A percentile compares a stretch with the other conserved stretches of the same genome.
Conservation (phyloP, 2,113 vertebrate genomes). For the Gobiocypris rarus region DNA sequence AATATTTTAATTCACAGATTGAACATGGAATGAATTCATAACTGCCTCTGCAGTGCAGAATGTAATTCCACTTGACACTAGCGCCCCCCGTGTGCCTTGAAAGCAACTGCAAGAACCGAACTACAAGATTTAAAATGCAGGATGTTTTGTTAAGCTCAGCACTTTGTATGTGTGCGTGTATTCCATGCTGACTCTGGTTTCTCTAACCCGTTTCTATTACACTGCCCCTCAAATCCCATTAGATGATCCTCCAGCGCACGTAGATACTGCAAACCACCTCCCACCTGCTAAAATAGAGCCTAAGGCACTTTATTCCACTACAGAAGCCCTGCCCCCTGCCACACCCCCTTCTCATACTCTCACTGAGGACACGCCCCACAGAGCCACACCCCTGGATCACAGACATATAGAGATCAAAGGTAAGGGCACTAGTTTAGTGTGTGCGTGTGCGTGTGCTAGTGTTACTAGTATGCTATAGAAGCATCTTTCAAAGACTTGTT, state of each 20-base stretch:
- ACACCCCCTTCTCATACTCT: constrained; percentile 19
- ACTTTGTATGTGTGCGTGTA: constrained; percentile 2
- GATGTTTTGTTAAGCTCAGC: constrained; percentile 19
- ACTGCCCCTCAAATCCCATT: constrained; percentile 22
- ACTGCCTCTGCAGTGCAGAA: constrained; percentile 14
- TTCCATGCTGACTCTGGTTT: constrained; percentile 23
- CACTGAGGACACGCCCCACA: neutral
- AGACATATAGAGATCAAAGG: constrained; percentile 58
- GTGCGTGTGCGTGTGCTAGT: constrained; percentile 1
- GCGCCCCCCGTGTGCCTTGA: neutral
- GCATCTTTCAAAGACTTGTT: constrained; percentile 23
- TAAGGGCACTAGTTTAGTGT: constrained; percentile 50
- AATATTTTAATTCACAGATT: constrained; percentile 3
- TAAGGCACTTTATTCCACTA: neutral
- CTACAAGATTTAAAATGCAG: neutral
- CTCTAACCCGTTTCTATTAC: constrained; percentile 1
- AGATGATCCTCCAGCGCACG: constrained; percentile 8
- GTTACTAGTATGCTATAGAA: constrained; percentile 14
- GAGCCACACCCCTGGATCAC: constrained; percentile 39
- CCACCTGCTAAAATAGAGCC: neutral
- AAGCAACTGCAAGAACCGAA: neutral
- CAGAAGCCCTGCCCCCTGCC: neutral
- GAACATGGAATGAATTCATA: neutral
- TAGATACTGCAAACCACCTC: neutral
- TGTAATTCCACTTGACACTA: neutral